A percentile compares a stretch with the other conserved stretches of the same genome.
Conservation (phyloP, 1,140 invertebrate species). For the Gonioctena quinquepunctata region DNA sequence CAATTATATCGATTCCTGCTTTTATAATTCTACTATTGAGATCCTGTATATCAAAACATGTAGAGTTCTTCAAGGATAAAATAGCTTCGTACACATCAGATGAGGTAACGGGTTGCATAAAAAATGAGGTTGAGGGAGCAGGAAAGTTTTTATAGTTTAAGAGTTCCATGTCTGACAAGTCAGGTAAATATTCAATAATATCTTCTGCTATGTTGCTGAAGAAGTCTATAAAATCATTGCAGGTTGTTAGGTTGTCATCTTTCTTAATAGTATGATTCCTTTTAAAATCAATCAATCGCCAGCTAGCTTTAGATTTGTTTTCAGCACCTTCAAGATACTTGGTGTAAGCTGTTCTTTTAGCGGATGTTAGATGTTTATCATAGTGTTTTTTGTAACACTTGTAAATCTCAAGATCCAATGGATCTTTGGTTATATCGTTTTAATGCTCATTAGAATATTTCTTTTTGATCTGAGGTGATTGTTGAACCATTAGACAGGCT, state of each 20-base stretch:
- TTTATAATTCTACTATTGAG: background rate
- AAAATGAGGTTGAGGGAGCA: background rate
- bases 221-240: background rate
- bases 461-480: background rate
- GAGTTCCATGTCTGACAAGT: background rate
- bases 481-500: background rate
- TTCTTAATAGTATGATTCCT: background rate
- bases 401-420: background rate
- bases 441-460: too few species aligned
- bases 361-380: background rate
- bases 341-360: background rate
- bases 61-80: conserved; percentile 2
- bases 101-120: background rate
- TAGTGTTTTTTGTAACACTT: background rate
- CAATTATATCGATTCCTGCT: background rate
- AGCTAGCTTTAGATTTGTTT: background rate
- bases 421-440: background rate
- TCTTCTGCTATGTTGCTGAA: background rate
- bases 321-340: background rate
- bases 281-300: background rate
- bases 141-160: background rate
- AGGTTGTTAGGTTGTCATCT: background rate
- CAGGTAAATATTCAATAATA: background rate
- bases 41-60: background rate
- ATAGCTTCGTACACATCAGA: background rate